These are phyloP conservation scores for Bombus picipes DNA, from an alignment of 1,140 invertebrate genomes.

Conservation along the genomic window DNA sequence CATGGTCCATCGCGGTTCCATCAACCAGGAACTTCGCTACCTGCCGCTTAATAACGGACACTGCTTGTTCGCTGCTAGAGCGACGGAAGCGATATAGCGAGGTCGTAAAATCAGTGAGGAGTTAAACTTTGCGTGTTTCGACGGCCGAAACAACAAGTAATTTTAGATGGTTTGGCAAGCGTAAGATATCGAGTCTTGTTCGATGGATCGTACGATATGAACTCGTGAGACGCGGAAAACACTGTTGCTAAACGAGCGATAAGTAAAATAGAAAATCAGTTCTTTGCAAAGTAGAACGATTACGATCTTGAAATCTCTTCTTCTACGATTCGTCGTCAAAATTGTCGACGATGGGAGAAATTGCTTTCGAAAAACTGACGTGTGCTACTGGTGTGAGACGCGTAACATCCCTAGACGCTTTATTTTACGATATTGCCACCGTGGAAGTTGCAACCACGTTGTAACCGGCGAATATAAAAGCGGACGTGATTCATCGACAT, in stretches of 20 bases:
- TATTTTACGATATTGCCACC: not conserved
- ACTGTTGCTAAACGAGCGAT: not conserved
- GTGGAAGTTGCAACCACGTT: slow-evolving; percentile 10
- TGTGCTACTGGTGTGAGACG: no score
- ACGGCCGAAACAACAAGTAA: not conserved
- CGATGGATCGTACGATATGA: not conserved
- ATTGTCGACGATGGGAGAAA: not conserved
- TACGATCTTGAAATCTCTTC: no score
- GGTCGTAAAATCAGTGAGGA: not conserved
- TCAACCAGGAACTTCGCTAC: slow-evolving; percentile 38
- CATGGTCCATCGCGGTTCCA: slow-evolving; percentile 1
- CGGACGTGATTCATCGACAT: slow-evolving; percentile 35
- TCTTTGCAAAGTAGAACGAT: no score
- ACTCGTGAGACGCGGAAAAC: not conserved
- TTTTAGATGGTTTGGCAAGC: not conserved
- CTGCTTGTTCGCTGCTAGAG: not conserved
- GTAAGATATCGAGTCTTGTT: not conserved
- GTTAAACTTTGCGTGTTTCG: not conserved
- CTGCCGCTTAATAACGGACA: slow-evolving; percentile 51
- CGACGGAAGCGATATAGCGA: not conserved
- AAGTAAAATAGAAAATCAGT: no score
- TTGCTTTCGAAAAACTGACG: not conserved
- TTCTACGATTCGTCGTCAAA: not conserved
- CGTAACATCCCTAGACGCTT: no score
- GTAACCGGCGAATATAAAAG: not conserved